A percentile compares a stretch with the other conserved stretches of the same genome.
phyloP scores from a whole-genome alignment of 2,113 vertebrate genomes.

The Oreochromis tanganicae region DNA sequence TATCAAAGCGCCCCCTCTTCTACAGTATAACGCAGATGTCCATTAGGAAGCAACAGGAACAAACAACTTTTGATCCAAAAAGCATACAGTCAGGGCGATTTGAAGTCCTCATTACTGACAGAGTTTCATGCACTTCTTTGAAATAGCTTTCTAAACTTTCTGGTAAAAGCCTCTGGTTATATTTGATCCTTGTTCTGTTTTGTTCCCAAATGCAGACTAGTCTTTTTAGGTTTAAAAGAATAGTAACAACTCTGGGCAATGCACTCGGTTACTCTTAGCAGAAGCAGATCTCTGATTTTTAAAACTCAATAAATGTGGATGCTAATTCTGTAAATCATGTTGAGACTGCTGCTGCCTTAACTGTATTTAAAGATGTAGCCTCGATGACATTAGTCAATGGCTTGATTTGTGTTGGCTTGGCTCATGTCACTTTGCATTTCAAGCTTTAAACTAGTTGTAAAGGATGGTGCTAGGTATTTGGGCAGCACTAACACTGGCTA shows the following conservation, averaged over 20 bases:
- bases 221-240: not conserved
- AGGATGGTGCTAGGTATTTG: not conserved
- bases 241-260: not conserved
- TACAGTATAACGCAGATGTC: not conserved
- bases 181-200: not conserved
- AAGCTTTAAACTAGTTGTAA: not conserved
- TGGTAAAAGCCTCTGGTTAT: not conserved
- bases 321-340: not conserved
- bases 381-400: not conserved
- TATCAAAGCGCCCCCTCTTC: not conserved
- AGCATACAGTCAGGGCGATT: not conserved
- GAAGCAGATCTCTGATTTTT: not conserved
- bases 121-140: not conserved
- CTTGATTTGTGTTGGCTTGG: not conserved
- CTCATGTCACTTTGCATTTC: not conserved
- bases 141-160: not conserved
- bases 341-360: not conserved
- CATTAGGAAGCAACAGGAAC: not conserved
- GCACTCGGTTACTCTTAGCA: not conserved
- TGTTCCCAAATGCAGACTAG: not conserved
- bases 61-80: not conserved
- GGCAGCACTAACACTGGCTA: not conserved
- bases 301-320: not conserved
- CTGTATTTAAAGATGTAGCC: not conserved
- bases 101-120: slow-evolving; percentile 5